phyloP scores from a whole-genome alignment of 2,888 invertebrate species.

The Acleris emargana region DNA sequence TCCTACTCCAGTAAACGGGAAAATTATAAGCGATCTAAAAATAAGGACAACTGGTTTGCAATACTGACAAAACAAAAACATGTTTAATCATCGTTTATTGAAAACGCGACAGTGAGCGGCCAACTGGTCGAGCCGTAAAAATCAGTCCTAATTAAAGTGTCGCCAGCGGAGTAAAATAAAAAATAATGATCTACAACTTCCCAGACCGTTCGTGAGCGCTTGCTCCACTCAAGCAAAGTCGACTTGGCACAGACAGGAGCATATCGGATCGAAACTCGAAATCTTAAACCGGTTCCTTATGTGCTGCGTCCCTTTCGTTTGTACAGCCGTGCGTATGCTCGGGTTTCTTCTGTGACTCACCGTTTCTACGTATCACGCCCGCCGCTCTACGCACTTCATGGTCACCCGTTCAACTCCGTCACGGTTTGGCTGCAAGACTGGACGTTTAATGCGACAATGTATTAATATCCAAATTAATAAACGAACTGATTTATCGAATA shows the following conservation, averaged over 20 bases:
- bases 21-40: constrained; percentile 1
- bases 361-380: constrained; percentile 77
- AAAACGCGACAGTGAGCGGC: constrained; percentile 41
- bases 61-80: constrained; percentile 49
- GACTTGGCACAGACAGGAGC: constrained; percentile 78
- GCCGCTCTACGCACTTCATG: constrained; percentile 81
- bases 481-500: constrained; percentile 57
- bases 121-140: constrained; percentile 43
- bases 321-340: constrained; percentile 56
- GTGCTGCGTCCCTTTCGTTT: constrained; percentile 66
- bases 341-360: constrained; percentile 78
- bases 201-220: constrained; percentile 59
- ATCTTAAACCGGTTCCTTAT: constrained; percentile 78
- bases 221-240: constrained; percentile 69
- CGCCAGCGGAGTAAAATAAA: constrained; percentile 51
- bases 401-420: constrained; percentile 81
- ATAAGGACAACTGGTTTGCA: constrained; percentile 5
- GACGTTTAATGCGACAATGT: constrained; percentile 75
- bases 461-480: constrained; percentile 74
- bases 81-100: constrained; percentile 40
- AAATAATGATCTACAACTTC: constrained; percentile 59
- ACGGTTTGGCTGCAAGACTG: constrained; percentile 77
- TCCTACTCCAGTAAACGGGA: neutral
- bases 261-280: constrained; percentile 83
- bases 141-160: constrained; percentile 49